Conservation (phyloP, 2,888 invertebrate species). For the Andrena trimmerana region DNA sequence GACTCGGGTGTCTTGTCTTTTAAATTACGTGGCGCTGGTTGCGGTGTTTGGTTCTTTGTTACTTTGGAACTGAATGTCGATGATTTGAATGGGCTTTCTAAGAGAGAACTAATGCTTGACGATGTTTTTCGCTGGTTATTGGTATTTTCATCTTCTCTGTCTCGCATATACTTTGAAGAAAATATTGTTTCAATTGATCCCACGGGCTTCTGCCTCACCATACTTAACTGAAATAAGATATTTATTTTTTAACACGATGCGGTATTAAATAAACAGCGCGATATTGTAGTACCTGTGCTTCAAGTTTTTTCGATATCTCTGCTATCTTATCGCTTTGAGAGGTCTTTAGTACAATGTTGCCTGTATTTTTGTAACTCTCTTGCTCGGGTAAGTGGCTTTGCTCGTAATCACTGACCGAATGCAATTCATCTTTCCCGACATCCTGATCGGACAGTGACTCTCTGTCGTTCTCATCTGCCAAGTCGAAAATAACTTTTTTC, state of each 20-base stretch:
- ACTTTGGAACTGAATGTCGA: conserved; percentile 29
- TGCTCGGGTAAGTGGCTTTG: conserved; percentile 77
- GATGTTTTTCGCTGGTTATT: conserved; percentile 42
- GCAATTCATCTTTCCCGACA: conserved; percentile 76
- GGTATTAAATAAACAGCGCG: conserved; percentile 14
- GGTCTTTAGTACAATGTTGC: conserved; percentile 85
- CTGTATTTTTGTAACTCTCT: conserved; percentile 64
- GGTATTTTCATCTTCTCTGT: conserved; percentile 44
- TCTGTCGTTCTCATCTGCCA: conserved; percentile 83
- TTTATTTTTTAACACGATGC: conserved; percentile 9
- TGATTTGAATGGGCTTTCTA: conserved; percentile 52
- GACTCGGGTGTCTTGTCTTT: conserved; percentile 47
- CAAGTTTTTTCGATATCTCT: conserved; percentile 87
- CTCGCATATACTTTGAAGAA: conserved; percentile 60
- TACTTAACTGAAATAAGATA: conserved; percentile 72
- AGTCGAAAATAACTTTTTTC: conserved; percentile 89
- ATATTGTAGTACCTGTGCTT: conserved; percentile 85
- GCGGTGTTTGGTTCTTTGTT: conserved; percentile 61
- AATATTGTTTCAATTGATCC: conserved; percentile 83
- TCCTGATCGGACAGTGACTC: conserved; percentile 70
- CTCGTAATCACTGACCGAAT: conserved; percentile 85
- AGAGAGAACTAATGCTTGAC: conserved; percentile 54
- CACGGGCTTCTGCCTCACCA: conserved; percentile 78
- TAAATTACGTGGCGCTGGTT: conserved; percentile 74
- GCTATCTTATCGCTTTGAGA: conserved; percentile 87